Evolutionary conservation across 2,888 invertebrate genomes (phyloP), one percentile per base, ranked within the genome.

Genomic region (Itoplectis maculator): DNA sequence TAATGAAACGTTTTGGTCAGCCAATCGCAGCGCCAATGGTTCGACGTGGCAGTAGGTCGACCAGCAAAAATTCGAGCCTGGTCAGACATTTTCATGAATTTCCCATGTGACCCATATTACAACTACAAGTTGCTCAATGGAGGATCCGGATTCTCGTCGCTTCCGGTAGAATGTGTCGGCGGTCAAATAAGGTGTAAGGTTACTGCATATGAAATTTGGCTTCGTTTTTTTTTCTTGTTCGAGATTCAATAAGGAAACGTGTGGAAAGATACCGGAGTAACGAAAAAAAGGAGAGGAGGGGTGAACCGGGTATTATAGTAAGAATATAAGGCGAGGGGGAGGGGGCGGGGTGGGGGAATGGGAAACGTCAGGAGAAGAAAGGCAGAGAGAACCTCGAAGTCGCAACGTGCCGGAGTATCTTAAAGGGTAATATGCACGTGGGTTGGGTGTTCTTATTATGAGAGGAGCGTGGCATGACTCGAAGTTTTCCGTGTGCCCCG

Each of bases 401-500:
- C 49, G 66, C 65, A 74, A 74, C 61, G 61, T 69, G 75, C 49
- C 70, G 13, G 65, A 82, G 68, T 78, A 70, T 68, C 78, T 78
- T 78, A 78, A 74, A 82, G 78, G 69, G 42, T 81, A 82, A 82
- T 81, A 74, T 82, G 66, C 76, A 74, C 73, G 69, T 54, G 69
- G n/a, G 65, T 29, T 56, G 56, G 69, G 29, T 63, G 59, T 81
- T 61, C 77, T 54, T 68, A 68, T 35, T 61, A 69, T 15, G 8
- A 59, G 40, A 61, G 49, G 68, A 81, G 68, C 65, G 61, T 37
- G 56, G 68, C 78, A 65, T 61, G 63, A 56, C 15, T 56, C 13
- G 37, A 70, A 80, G 47, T 63, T 69, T 66, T 29, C 54, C 77
- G 20, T 63, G n/a, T 56, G 70, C 70, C 66, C 23, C 18, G 51